Evolutionary conservation across 2,113 vertebrate genomes (phyloP).

Genomic region (Brienomyrus brachyistius): DNA sequence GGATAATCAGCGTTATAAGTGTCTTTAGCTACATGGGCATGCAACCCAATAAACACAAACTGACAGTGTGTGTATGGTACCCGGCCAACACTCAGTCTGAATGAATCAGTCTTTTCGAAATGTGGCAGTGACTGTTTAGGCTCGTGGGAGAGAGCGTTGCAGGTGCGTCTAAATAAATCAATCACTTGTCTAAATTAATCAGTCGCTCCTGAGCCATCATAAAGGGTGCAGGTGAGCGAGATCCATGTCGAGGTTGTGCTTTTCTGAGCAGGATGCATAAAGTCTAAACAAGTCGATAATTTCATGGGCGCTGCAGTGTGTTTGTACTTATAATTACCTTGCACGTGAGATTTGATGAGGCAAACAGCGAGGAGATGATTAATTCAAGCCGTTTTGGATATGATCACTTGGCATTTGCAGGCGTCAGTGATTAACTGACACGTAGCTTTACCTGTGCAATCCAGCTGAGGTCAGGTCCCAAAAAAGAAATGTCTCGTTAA

Average conservation of each 20-base stretch:
- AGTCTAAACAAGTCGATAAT: neutral
- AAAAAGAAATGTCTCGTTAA: neutral
- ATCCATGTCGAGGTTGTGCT: neutral
- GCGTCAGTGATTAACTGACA: neutral
- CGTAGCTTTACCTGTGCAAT: neutral
- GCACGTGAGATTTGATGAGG: neutral
- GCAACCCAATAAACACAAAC: neutral
- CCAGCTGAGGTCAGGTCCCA: neutral
- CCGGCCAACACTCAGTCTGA: neutral
- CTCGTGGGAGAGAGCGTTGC: neutral
- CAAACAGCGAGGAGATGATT: neutral
- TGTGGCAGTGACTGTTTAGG: neutral
- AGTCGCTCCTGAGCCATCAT: neutral
- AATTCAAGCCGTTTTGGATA: neutral
- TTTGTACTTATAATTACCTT: neutral
- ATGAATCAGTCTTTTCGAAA: neutral
- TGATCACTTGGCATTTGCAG: neutral
- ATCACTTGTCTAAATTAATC: neutral
- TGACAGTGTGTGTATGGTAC: neutral
- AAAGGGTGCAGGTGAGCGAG: neutral
- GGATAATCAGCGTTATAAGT: neutral
- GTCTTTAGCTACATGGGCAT: neutral
- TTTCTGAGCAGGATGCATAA: neutral
- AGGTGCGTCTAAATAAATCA: slow-evolving; percentile 3
- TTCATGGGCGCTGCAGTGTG: neutral